Evolutionary conservation across 1,140 invertebrate species (phyloP).

Genomic region (Oscheius sp.): DNA sequence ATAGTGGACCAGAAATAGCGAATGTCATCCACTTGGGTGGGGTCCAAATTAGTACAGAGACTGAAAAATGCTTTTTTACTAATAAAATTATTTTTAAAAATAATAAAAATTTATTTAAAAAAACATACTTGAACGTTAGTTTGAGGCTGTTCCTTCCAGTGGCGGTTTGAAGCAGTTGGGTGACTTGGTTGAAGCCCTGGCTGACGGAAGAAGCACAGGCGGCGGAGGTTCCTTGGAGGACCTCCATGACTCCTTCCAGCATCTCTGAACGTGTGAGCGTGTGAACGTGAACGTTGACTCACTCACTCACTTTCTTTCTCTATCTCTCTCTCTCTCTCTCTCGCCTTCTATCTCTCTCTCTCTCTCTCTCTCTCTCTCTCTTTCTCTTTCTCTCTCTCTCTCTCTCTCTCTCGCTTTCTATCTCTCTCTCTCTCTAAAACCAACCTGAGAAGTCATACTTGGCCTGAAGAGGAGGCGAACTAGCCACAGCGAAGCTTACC

Average conservation of each 20-base stretch:
- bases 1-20: conserved; percentile 37
- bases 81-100: not conserved
- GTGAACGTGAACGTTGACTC: too few relatives aligned
- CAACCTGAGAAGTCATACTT: conserved; percentile 41
- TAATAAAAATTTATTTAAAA: not conserved
- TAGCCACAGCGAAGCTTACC: conserved; percentile 29
- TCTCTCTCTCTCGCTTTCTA: too few relatives aligned
- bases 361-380: too few relatives aligned
- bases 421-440: too few relatives aligned
- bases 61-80: conserved; percentile 16
- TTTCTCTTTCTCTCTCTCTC: too few relatives aligned
- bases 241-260: conserved; percentile 29
- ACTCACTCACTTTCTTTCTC: too few relatives aligned
- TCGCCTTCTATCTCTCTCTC: too few relatives aligned
- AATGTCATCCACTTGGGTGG: not conserved
- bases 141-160: conserved; percentile 22
- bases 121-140: conserved; percentile 20
- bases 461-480: conserved; percentile 40
- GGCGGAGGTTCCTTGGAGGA: conserved; percentile 23
- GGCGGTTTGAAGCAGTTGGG: conserved; percentile 27
- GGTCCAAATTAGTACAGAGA: conserved; percentile 29
- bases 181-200: conserved; percentile 32
- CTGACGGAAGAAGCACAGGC: conserved; percentile 20
- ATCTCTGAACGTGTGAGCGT: conserved; percentile 22
- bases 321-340: too few relatives aligned